These are phyloP conservation scores for Ivindomyrus marchei DNA, from an alignment of 2,113 vertebrate genomes.

Conservation along the genomic window DNA sequence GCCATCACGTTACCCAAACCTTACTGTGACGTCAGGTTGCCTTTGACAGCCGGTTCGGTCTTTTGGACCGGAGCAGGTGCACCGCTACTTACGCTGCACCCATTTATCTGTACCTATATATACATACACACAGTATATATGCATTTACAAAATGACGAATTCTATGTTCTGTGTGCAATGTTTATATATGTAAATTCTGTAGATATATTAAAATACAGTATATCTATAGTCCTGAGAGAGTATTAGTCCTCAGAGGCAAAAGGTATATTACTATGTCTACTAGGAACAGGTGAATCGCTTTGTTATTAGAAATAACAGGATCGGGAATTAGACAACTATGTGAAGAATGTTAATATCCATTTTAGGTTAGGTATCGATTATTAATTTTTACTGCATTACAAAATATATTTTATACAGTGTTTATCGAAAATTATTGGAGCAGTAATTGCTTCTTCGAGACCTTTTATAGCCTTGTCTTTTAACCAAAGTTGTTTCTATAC, in stretches of 20 bases:
- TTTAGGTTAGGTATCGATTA: not conserved
- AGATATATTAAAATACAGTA: not conserved
- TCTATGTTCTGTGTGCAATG: not conserved
- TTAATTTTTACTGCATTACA: not conserved
- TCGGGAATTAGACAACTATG: not conserved
- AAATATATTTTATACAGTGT: not conserved
- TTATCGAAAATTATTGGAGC: not conserved
- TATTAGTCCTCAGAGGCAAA: not conserved
- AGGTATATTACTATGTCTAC: not conserved
- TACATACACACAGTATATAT: not conserved
- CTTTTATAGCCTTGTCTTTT: not conserved
- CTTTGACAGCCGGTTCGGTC: not conserved
- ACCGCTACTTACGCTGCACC: not conserved
- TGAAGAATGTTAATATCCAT: not conserved
- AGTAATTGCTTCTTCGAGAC: not conserved
- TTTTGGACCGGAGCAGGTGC: not conserved
- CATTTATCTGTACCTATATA: not conserved
- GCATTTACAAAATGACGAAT: not conserved
- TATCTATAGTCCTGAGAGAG: not conserved
- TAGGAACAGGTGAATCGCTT: not conserved
- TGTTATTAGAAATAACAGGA: not conserved
- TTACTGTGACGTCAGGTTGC: conserved; percentile 49
- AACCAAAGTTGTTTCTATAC: not conserved
- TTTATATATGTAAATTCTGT: not conserved
- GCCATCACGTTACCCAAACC: conserved; percentile 38